A percentile compares a stretch with the other conserved stretches of the same genome.
Evolutionary conservation across 2,888 invertebrate genomes (phyloP).

Genomic region (Eupsilia transversa): DNA sequence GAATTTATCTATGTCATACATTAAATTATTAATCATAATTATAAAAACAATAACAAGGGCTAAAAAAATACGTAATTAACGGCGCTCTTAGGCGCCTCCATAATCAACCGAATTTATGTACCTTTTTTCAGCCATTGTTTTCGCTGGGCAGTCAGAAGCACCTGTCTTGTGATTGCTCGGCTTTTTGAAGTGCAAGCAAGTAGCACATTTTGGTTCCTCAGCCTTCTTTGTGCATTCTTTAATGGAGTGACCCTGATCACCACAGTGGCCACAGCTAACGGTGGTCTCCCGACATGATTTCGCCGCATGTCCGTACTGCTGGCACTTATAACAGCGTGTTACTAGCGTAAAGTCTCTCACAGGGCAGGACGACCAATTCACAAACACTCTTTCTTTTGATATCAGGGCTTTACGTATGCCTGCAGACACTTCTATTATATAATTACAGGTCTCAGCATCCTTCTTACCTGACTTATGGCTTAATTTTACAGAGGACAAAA

Average conservation of each 20-base stretch:
- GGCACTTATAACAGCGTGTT: too few species aligned
- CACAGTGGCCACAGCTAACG: too few species aligned
- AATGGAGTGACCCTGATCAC: background rate
- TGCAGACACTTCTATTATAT: background rate
- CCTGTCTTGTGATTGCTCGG: background rate
- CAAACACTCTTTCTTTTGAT: too few species aligned
- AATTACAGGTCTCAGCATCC: background rate
- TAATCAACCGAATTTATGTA: background rate
- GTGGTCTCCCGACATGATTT: too few species aligned
- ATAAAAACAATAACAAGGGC: background rate
- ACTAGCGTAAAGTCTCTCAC: too few species aligned
- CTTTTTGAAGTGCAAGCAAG: background rate
- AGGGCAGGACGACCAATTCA: too few species aligned
- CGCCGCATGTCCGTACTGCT: too few species aligned
- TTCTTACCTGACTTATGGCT: background rate
- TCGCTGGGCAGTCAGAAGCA: background rate
- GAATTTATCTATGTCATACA: background rate
- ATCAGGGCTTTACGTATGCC: too few species aligned
- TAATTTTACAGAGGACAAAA: background rate
- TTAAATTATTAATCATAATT: background rate
- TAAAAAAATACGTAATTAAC: background rate
- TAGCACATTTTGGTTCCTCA: background rate
- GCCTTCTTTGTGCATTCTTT: background rate
- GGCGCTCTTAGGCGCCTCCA: background rate
- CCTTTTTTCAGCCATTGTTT: background rate